These are phyloP conservation scores for Mormyrus hasselquistii DNA, from an alignment of 2,797 vertebrate species.

Conservation along the genomic window DNA sequence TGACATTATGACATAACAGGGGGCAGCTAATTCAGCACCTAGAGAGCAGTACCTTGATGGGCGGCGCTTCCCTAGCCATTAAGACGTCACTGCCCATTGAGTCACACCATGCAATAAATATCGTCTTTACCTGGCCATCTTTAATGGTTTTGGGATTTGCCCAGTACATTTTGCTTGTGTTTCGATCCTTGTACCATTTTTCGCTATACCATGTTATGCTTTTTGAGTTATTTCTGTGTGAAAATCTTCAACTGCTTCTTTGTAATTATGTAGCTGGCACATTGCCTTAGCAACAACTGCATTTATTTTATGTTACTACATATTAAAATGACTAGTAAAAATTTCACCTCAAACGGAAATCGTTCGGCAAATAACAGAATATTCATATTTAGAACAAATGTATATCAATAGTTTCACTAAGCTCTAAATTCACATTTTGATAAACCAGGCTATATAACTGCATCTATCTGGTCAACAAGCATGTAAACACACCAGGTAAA, in stretches of 20 bases:
- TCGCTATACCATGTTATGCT: neutral
- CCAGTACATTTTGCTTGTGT: neutral
- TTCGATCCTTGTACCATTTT: neutral
- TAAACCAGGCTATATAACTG: neutral
- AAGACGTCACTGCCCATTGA: neutral
- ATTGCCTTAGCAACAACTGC: neutral
- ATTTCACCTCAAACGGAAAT: neutral
- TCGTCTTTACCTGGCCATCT: neutral
- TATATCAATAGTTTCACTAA: neutral
- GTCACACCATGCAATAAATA: neutral
- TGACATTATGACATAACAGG: neutral
- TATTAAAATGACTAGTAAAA: neutral
- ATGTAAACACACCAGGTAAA: neutral
- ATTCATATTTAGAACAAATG: neutral
- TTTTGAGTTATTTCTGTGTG: neutral
- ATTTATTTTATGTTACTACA: neutral
- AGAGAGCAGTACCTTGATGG: neutral
- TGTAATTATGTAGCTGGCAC: neutral
- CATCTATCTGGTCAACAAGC: neutral
- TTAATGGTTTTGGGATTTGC: neutral
- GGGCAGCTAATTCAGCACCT: neutral
- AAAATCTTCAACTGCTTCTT: neutral
- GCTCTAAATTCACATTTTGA: neutral
- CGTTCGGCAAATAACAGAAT: neutral
- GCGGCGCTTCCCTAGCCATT: neutral